These are phyloP conservation scores for Tapirus indicus DNA, from an alignment of 2,797 vertebrate genomes.

Conservation along the genomic window DNA sequence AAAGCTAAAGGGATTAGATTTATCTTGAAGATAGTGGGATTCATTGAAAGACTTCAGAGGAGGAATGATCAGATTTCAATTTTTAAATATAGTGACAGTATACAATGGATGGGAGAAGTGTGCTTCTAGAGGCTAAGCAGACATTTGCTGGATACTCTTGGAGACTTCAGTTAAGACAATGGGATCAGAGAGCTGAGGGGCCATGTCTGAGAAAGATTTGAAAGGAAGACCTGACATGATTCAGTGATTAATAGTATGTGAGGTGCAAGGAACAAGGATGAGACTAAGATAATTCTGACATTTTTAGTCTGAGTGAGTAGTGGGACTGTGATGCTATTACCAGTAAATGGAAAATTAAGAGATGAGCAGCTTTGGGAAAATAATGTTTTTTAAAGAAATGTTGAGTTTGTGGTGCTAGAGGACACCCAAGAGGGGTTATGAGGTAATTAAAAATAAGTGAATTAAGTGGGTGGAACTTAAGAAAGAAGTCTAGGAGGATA, in stretches of 20 bases:
- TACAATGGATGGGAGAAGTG: not conserved
- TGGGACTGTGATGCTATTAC: not conserved
- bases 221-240: not conserved
- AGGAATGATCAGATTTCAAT: not conserved
- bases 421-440: not conserved
- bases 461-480: not conserved
- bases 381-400: slow-evolving; percentile 34
- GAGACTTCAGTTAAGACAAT: not conserved
- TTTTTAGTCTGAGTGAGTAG: not conserved
- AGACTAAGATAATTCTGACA: not conserved
- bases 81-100: not conserved
- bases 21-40: not conserved
- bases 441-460: slow-evolving; percentile 56
- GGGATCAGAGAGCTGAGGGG: not conserved
- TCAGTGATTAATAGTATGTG: not conserved
- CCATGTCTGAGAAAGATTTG: not conserved
- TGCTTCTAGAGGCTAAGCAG: not conserved
- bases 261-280: not conserved
- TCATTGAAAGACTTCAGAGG: not conserved
- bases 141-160: not conserved
- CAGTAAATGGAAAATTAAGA: not conserved
- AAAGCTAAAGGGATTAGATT: not conserved
- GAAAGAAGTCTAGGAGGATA: not conserved
- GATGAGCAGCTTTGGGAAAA: not conserved
- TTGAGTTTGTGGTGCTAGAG: not conserved